Evolutionary conservation across 2,113 vertebrate genomes (phyloP).

Genomic region (Chloropsis hardwickii): DNA sequence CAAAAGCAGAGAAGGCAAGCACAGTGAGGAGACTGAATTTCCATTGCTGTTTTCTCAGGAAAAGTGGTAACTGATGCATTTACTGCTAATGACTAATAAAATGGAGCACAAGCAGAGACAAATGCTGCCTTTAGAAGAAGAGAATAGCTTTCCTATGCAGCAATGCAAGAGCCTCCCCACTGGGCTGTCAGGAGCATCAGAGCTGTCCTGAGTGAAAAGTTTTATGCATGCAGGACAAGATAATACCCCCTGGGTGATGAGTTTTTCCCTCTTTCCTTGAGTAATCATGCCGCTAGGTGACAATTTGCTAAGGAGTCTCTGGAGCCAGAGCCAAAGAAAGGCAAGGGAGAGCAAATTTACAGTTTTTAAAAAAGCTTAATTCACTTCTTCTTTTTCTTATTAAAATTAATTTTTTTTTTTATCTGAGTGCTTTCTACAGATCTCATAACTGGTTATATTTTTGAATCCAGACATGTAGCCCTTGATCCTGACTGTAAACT

Average conservation of each 20-base stretch:
- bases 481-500: background rate
- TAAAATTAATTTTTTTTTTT: background rate
- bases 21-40: background rate
- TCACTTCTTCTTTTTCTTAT: background rate
- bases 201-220: background rate
- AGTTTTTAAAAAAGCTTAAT: background rate
- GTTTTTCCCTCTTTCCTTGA: background rate
- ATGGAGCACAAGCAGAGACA: background rate
- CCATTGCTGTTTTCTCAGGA: background rate
- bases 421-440: background rate
- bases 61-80: background rate
- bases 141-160: background rate
- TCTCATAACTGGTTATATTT: background rate
- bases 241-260: background rate
- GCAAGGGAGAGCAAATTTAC: background rate
- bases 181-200: background rate
- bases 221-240: background rate
- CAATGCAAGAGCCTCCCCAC: background rate
- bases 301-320: background rate
- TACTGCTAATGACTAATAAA: background rate
- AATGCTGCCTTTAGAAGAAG: background rate
- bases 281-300: background rate
- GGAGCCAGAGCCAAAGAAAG: background rate
- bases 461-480: background rate
- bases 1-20: background rate